A percentile compares a stretch with the other conserved stretches of the same genome.
Conservation (phyloP, 2,113 vertebrate genomes). For the Oncorhynchus keta region DNA sequence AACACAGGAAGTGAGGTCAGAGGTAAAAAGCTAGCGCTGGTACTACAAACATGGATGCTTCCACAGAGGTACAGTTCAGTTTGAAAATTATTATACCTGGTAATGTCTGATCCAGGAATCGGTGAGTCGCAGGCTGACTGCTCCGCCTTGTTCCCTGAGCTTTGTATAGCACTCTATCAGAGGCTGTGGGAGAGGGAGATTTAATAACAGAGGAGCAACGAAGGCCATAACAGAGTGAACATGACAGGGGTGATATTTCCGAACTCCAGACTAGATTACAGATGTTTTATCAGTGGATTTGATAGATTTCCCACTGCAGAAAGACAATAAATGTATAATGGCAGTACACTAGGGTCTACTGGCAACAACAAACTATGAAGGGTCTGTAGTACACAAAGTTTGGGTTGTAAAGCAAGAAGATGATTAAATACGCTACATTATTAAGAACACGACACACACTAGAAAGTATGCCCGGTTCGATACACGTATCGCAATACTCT, state of each 20-base stretch:
- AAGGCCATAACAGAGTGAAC: conserved; percentile 16
- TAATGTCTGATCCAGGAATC: conserved; percentile 96
- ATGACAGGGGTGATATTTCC: conserved; percentile 13
- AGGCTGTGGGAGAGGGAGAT: conserved; percentile 71
- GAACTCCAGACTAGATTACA: conserved; percentile 1
- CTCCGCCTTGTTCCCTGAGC: conserved; percentile 86
- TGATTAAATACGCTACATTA: no score
- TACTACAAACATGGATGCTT: not conserved
- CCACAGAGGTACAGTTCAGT: not conserved
- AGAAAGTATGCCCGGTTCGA: no score
- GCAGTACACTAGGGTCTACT: conserved; percentile 78
- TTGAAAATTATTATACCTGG: conserved; percentile 78
- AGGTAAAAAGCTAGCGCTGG: not conserved
- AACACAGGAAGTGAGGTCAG: not conserved
- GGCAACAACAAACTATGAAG: no score
- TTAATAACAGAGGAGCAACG: conserved; percentile 22
- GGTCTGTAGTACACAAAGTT: no score
- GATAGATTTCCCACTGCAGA: not conserved
- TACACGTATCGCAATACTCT: no score
- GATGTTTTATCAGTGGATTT: not conserved
- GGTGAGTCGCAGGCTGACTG: conserved; percentile 85
- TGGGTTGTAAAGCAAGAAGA: no score
- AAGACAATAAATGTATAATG: conserved; percentile 75
- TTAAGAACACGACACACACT: not conserved
- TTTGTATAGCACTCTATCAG: conserved; percentile 94